A percentile compares a stretch with the other conserved stretches of the same genome.
These are phyloP conservation scores for Uloborus diversus DNA, from an alignment of 1,140 invertebrate species.

Conservation along the genomic window DNA sequence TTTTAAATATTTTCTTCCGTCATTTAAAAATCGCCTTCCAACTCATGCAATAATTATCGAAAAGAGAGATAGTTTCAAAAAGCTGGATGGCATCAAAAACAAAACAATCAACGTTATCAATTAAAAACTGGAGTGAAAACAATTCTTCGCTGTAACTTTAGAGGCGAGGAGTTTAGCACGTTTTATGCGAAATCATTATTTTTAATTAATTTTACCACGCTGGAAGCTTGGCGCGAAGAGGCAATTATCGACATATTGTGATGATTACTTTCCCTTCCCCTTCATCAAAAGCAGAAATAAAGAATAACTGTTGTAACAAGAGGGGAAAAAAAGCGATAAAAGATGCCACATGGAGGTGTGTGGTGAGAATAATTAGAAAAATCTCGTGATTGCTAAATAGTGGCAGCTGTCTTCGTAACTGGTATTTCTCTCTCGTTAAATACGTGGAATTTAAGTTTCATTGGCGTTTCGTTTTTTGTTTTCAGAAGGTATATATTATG, in stretches of 20 bases:
- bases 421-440: slow-evolving; percentile 40
- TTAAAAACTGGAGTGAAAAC: slow-evolving; percentile 37
- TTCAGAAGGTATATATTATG: neutral
- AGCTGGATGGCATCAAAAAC: slow-evolving; percentile 39
- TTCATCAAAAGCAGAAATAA: slow-evolving; percentile 43
- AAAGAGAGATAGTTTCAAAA: slow-evolving; percentile 44
- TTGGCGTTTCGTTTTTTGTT: neutral
- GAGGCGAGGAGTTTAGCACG: slow-evolving; percentile 55
- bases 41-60: slow-evolving; percentile 52
- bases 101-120: slow-evolving; percentile 53
- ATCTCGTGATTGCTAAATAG: slow-evolving; percentile 54
- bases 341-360: slow-evolving; percentile 17
- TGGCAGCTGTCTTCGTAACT: slow-evolving; percentile 53
- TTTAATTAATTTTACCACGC: slow-evolving; percentile 46
- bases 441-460: slow-evolving; percentile 43
- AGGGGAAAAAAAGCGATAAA: slow-evolving; percentile 17
- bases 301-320: slow-evolving; percentile 9
- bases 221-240: neutral
- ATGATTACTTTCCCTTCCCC: slow-evolving; percentile 46
- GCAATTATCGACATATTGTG: slow-evolving; percentile 52
- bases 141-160: slow-evolving; percentile 47
- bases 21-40: slow-evolving; percentile 36
- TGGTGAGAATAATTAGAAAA: slow-evolving; percentile 50
- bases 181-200: slow-evolving; percentile 26
- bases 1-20: slow-evolving; percentile 33